Percentiles rank a stretch among this genome's conserved stretches.
Conservation (phyloP, 2,797 vertebrate genomes). For the Nyctalus aviator region DNA sequence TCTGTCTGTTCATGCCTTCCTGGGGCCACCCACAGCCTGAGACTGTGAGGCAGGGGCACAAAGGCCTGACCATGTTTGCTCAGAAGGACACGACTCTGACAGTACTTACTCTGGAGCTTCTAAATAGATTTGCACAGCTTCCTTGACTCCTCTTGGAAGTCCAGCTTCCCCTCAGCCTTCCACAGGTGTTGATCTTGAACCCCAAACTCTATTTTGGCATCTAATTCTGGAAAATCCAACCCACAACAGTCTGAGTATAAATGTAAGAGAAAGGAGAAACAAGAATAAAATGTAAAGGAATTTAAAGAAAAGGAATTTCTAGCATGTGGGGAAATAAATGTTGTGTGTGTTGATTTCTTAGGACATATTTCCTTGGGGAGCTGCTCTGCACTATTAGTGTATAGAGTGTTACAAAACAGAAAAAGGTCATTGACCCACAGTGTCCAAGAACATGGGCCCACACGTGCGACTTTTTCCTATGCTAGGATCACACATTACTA, state of each 20-base stretch:
- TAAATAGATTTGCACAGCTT: accelerated
- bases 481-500: accelerated
- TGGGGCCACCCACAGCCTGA: accelerated
- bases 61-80: background rate
- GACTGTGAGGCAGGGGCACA: background rate
- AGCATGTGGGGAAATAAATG: background rate
- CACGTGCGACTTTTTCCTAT: background rate
- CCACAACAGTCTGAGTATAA: background rate
- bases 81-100: background rate
- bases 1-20: background rate
- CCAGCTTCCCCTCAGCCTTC: background rate
- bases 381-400: background rate
- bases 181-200: background rate
- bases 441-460: background rate
- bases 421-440: background rate
- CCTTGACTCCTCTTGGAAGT: background rate
- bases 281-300: background rate
- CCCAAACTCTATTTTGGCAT: background rate
- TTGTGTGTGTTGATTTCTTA: background rate
- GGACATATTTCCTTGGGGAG: background rate
- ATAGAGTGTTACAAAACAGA: background rate
- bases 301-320: background rate
- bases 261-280: background rate
- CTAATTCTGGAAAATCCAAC: background rate
- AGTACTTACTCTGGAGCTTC: background rate